Evolutionary conservation across 2,113 vertebrate species (phyloP).

Genomic region (Scalopus aquaticus): DNA sequence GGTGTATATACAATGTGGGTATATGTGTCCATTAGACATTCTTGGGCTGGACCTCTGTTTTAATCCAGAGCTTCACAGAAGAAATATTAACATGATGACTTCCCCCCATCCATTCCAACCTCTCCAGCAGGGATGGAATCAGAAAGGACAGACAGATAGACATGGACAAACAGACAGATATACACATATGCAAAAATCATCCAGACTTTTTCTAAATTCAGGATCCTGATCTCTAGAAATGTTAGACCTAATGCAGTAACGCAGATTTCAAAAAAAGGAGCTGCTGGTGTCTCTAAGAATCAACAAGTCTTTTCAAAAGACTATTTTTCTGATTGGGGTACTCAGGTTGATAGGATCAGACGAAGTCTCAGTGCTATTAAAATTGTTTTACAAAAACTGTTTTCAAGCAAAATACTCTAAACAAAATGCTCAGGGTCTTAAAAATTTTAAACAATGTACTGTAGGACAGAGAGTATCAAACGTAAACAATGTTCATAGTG

Average conservation of each 20-base stretch:
- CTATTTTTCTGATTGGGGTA: constrained; percentile 39
- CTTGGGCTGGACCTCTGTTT: background rate
- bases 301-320: constrained; percentile 69
- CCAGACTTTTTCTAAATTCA: constrained; percentile 10
- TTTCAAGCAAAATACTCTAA: background rate
- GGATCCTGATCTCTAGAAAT: constrained; percentile 26
- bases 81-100: background rate
- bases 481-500: background rate
- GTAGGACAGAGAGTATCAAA: background rate
- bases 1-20: background rate
- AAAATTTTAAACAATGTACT: constrained; percentile 27
- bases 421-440: constrained; percentile 25
- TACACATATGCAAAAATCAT: background rate
- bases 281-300: constrained; percentile 1
- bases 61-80: background rate
- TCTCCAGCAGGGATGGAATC: background rate
- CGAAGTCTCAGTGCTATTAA: background rate
- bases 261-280: background rate
- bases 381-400: background rate
- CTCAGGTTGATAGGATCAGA: constrained; percentile 25
- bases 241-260: constrained; percentile 16
- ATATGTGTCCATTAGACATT: background rate
- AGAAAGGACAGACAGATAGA: background rate
- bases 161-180: background rate
- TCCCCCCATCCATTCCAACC: background rate